Percentiles rank a stretch among this genome's conserved stretches.
Conservation (phyloP, 1,140 invertebrate species). For the Cydia amplana region DNA sequence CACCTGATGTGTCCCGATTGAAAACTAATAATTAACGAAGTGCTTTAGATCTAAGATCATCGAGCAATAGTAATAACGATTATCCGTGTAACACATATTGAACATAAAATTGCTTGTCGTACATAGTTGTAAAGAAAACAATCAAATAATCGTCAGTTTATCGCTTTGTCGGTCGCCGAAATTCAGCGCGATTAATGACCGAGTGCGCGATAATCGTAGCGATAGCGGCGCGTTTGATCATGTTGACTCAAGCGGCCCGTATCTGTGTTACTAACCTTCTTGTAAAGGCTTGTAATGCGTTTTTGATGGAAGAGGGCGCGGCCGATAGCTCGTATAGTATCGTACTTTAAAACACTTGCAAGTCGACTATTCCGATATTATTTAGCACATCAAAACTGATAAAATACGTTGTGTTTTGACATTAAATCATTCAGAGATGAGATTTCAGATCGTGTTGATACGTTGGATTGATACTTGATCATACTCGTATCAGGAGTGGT, state of each 20-base stretch:
- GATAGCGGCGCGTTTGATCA: slow-evolving; percentile 73
- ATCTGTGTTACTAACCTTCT: slow-evolving; percentile 69
- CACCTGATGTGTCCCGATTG: too few relatives aligned
- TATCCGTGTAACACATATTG: slow-evolving; percentile 60
- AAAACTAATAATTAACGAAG: too few relatives aligned
- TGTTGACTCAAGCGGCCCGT: slow-evolving; percentile 65
- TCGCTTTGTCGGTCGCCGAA: slow-evolving; percentile 80
- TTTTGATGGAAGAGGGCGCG: slow-evolving; percentile 75
- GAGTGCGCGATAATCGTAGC: slow-evolving; percentile 83
- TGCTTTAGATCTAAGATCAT: not conserved
- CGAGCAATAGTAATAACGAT: slow-evolving; percentile 38
- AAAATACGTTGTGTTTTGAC: slow-evolving; percentile 52
- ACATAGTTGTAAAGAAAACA: slow-evolving; percentile 56
- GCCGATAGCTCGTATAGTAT: slow-evolving; percentile 58
- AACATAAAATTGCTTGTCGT: slow-evolving; percentile 49
- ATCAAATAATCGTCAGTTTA: slow-evolving; percentile 72
- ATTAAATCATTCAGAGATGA: not conserved
- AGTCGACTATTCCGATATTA: slow-evolving; percentile 31
- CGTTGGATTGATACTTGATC: too few relatives aligned
- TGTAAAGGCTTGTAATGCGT: slow-evolving; percentile 70
- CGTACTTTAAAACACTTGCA: slow-evolving; percentile 38
- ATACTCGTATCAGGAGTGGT: too few relatives aligned
- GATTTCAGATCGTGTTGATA: not conserved
- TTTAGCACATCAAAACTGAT: slow-evolving; percentile 36
- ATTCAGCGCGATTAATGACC: slow-evolving; percentile 95